Conservation (phyloP, 2,797 vertebrate genomes). For the Girardinus metallicus region DNA sequence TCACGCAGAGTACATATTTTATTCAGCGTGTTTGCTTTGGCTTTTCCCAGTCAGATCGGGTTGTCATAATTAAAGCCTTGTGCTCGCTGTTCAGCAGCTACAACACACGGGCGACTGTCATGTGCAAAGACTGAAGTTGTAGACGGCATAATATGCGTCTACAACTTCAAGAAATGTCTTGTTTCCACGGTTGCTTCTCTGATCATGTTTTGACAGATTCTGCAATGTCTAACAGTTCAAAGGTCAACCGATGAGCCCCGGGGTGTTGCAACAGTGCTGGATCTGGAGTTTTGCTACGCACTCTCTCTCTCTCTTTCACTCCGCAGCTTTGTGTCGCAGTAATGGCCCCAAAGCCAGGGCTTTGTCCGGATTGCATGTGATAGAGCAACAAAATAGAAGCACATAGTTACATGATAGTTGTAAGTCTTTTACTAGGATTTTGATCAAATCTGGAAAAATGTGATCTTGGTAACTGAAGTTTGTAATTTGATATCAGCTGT, state of each 20-base stretch:
- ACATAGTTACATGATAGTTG: neutral
- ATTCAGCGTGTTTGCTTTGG: neutral
- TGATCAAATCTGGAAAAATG: neutral
- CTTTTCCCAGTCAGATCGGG: neutral
- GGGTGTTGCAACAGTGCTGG: constrained; percentile 9
- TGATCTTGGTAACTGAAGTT: neutral
- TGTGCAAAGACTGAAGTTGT: neutral
- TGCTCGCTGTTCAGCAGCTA: neutral
- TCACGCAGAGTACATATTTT: neutral
- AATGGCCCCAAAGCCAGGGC: neutral
- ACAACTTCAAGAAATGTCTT: neutral
- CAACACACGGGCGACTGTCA: constrained; percentile 6
- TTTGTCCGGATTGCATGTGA: neutral
- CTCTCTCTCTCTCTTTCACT: neutral
- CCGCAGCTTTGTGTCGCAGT: constrained; percentile 7
- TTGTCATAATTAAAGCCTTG: constrained; percentile 27
- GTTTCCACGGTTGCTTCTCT: constrained; percentile 6
- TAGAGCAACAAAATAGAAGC: neutral
- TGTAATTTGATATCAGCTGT: neutral
- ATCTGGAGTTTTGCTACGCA: neutral
- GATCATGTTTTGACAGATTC: neutral
- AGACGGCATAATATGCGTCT: neutral
- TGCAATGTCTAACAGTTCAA: constrained; percentile 16
- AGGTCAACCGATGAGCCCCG: constrained; percentile 18
- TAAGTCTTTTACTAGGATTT: neutral